A percentile compares a stretch with the other conserved stretches of the same genome.
Conservation (phyloP, 2,888 invertebrate species). For the Eupithecia abbreviata region DNA sequence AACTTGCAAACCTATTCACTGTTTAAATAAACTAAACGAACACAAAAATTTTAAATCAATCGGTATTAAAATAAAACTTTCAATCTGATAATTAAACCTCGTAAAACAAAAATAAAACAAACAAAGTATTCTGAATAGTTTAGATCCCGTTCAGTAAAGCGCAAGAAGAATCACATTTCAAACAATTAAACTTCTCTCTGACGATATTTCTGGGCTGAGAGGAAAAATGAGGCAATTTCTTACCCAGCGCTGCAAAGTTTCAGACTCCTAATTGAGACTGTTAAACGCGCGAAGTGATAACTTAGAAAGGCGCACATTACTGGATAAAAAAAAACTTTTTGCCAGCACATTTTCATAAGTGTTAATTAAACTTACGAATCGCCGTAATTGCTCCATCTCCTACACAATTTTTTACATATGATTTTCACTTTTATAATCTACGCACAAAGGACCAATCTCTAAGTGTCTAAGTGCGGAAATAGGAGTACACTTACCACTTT, state of each 20-base stretch:
- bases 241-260: slow-evolving; percentile 44
- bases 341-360: too few relatives aligned
- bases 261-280: slow-evolving; percentile 49
- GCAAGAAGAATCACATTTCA: slow-evolving; percentile 56
- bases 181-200: slow-evolving; percentile 61
- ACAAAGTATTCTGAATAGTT: slow-evolving; percentile 31
- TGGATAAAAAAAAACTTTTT: neutral
- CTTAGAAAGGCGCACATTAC: neutral
- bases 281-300: slow-evolving; percentile 33
- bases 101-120: neutral
- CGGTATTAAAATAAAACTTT: neutral
- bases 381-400: neutral
- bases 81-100: neutral
- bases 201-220: slow-evolving; percentile 44
- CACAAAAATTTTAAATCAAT: neutral
- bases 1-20: too few relatives aligned
- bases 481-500: too few relatives aligned
- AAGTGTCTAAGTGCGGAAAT: too few relatives aligned
- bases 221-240: slow-evolving; percentile 52
- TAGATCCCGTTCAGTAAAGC: slow-evolving; percentile 35
- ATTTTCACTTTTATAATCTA: too few relatives aligned
- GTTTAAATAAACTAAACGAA: neutral
- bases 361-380: neutral
- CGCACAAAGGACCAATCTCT: too few relatives aligned
- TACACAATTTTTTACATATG: too few relatives aligned